These are phyloP conservation scores for Harpagoxenus sublaevis DNA, from an alignment of 2,888 invertebrate species.

Conservation along the genomic window DNA sequence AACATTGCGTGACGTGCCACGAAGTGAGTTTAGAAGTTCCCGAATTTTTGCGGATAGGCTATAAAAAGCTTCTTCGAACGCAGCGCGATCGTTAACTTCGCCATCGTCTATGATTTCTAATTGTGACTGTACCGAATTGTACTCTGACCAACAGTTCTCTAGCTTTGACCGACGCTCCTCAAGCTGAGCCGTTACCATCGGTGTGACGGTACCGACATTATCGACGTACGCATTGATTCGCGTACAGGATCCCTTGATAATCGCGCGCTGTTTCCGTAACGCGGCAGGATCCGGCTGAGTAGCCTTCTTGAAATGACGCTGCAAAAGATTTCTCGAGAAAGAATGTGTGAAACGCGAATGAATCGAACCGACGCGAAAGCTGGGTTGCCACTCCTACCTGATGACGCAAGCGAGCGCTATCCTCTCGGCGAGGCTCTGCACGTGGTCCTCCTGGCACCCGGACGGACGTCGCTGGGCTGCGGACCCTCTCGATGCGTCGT, in stretches of 20 bases:
- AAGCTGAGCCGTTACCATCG: too few relatives aligned
- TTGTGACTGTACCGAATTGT: not conserved
- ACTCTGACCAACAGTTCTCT: not conserved
- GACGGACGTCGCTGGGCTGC: too few relatives aligned
- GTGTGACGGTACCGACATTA: too few relatives aligned
- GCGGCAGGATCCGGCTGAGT: not conserved
- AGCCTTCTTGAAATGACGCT: not conserved
- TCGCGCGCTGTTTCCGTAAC: not conserved
- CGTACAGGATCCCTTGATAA: not conserved
- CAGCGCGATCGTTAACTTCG: not conserved
- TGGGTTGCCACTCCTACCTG: too few relatives aligned
- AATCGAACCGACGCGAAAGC: too few relatives aligned
- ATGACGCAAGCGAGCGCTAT: too few relatives aligned
- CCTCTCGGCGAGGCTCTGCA: too few relatives aligned
- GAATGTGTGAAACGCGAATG: too few relatives aligned
- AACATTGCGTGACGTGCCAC: fast-evolving
- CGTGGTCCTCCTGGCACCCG: too few relatives aligned
- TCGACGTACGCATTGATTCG: not conserved
- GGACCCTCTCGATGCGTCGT: too few relatives aligned
- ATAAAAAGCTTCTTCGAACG: not conserved
- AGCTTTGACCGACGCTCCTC: not conserved
- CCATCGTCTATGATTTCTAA: not conserved
- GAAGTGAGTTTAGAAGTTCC: not conserved
- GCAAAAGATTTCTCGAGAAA: too few relatives aligned
- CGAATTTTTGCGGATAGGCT: not conserved